phyloP scores from a whole-genome alignment of 2,888 invertebrate genomes.

The Auanema sp. region DNA sequence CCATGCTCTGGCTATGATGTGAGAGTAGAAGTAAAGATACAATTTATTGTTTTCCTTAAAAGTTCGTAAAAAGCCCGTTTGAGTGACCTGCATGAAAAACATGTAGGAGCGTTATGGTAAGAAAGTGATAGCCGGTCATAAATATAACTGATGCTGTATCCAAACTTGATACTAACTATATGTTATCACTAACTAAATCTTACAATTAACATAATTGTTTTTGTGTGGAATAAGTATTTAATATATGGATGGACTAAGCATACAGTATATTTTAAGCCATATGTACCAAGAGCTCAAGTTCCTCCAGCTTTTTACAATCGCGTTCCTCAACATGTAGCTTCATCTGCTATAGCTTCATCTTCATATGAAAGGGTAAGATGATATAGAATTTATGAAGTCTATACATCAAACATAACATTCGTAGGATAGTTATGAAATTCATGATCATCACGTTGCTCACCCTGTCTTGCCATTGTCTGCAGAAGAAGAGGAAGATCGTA shows the following conservation, averaged over 20 bases:
- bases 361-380: neutral
- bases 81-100: too few species aligned
- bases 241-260: neutral
- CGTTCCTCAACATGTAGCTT: neutral
- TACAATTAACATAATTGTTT: too few species aligned
- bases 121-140: too few species aligned
- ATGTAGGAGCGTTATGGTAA: too few species aligned
- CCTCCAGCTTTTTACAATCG: conserved; percentile 2
- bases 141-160: too few species aligned
- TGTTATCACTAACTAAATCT: conserved; percentile 3
- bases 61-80: neutral
- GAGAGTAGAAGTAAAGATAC: neutral
- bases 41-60: neutral
- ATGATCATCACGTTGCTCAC: neutral
- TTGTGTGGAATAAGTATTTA: neutral
- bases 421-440: neutral
- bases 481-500: neutral
- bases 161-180: neutral
- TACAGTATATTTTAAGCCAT: conserved; percentile 1
- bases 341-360: neutral
- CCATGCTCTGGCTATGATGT: too few species aligned
- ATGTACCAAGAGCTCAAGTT: conserved; percentile 9
- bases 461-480: neutral
- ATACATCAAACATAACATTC: neutral
- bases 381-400: too few species aligned